These are phyloP conservation scores for Tichodroma muraria DNA, from an alignment of 2,113 vertebrate genomes.

Conservation along the genomic window DNA sequence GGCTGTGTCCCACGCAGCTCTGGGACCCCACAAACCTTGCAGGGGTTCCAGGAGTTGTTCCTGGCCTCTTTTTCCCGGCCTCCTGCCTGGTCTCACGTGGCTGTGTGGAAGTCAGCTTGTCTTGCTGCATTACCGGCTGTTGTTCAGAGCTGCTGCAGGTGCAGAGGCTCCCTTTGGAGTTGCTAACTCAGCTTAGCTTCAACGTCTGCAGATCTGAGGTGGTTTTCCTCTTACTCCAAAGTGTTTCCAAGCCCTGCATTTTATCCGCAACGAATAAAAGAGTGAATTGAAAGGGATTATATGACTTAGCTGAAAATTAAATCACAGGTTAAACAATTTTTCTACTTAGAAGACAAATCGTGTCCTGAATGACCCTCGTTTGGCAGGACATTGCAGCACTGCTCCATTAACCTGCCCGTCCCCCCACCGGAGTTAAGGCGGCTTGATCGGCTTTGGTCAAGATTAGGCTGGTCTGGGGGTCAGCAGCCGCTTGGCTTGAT, in stretches of 20 bases:
- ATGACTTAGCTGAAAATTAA: not conserved
- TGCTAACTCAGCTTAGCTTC: not conserved
- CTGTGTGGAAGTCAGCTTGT: not conserved
- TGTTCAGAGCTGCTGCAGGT: not conserved
- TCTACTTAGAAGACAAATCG: not conserved
- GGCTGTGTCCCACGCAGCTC: rapidly evolving
- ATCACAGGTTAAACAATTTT: not conserved
- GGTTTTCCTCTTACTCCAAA: not conserved
- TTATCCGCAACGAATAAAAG: not conserved
- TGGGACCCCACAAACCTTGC: not conserved
- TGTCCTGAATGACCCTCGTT: not conserved
- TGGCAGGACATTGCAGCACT: not conserved
- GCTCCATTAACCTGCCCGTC: not conserved
- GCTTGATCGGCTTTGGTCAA: not conserved
- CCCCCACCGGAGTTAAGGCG: rapidly evolving
- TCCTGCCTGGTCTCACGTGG: rapidly evolving
- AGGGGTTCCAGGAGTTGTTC: not conserved
- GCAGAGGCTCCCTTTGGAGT: not conserved
- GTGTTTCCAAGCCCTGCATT: not conserved
- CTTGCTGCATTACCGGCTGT: not conserved
- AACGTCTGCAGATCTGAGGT: not conserved
- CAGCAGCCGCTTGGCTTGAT: not conserved
- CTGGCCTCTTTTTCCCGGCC: rapidly evolving
- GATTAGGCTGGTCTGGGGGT: not conserved
- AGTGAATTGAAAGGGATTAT: not conserved